Percentiles rank a stretch among this genome's conserved stretches.
Evolutionary conservation across 2,113 vertebrate species (phyloP).

Genomic region (Lepus timidus): DNA sequence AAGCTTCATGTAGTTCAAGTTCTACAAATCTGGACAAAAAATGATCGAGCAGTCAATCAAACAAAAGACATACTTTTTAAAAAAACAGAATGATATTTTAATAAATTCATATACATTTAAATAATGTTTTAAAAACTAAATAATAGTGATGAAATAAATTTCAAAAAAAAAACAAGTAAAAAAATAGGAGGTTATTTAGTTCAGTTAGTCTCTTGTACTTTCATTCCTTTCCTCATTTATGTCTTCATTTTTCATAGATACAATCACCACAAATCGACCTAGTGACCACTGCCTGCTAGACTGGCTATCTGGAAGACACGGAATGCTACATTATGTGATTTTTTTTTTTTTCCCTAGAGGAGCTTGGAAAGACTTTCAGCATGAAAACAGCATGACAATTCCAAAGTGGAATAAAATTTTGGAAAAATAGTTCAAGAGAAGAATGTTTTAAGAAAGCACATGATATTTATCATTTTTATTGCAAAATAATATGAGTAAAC

Average conservation of each 20-base stretch:
- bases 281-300: background rate
- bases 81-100: background rate
- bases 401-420: background rate
- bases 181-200: background rate
- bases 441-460: background rate
- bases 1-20: background rate
- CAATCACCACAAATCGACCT: background rate
- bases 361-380: background rate
- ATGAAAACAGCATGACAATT: background rate
- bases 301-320: background rate
- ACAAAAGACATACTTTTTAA: background rate
- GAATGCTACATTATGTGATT: background rate
- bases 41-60: background rate
- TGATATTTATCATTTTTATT: slow-evolving; percentile 20
- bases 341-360: background rate
- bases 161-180: background rate
- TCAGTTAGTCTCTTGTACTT: background rate
- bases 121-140: background rate
- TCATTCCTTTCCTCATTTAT: background rate
- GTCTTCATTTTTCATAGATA: background rate
- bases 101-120: background rate
- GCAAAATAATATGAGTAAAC: slow-evolving; percentile 35
- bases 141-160: background rate
- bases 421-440: background rate
- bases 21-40: background rate